These are phyloP conservation scores for Drosophila pseudotakahashii DNA, from an alignment of 2,888 invertebrate genomes.

Conservation along the genomic window DNA sequence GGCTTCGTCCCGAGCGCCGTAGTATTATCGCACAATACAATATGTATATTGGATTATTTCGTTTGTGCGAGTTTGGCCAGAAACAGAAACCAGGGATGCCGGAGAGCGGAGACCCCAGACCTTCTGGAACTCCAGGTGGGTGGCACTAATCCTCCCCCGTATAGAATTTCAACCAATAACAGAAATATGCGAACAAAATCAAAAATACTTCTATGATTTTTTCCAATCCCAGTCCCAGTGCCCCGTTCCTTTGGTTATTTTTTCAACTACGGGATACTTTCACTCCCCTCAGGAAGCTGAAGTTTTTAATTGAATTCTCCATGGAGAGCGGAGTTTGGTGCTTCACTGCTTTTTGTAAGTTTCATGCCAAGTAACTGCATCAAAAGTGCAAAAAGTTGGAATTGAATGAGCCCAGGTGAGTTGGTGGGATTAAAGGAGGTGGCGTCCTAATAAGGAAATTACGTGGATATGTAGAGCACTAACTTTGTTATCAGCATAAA, in stretches of 20 bases:
- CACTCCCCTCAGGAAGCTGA: constrained; percentile 18
- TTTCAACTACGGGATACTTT: not conserved
- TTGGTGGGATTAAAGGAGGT: constrained; percentile 9
- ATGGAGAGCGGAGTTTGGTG: constrained; percentile 31
- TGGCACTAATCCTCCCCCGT: constrained; percentile 32
- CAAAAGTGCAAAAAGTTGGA: constrained; percentile 44
- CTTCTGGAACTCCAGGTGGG: constrained; percentile 17
- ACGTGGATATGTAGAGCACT: constrained; percentile 6
- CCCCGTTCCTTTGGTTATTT: not conserved
- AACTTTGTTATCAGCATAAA: constrained; percentile 5
- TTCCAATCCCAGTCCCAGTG: not conserved
- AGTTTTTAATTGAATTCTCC: constrained; percentile 59
- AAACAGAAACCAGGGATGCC: constrained; percentile 9
- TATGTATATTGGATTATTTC: constrained; percentile 79
- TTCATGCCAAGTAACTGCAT: constrained; percentile 47
- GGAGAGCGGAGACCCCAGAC: constrained; percentile 1
- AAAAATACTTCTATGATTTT: constrained; percentile 52
- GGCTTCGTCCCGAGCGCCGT: constrained; percentile 10
- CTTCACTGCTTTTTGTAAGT: constrained; percentile 34
- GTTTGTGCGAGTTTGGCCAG: constrained; percentile 57
- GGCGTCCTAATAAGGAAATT: constrained; percentile 38
- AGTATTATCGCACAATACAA: constrained; percentile 78
- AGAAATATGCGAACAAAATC: constrained; percentile 46
- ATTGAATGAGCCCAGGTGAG: constrained; percentile 26
- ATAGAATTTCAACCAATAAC: constrained; percentile 44